Conservation (phyloP, 2,113 vertebrate genomes). For the Coreoperca whiteheadi region DNA sequence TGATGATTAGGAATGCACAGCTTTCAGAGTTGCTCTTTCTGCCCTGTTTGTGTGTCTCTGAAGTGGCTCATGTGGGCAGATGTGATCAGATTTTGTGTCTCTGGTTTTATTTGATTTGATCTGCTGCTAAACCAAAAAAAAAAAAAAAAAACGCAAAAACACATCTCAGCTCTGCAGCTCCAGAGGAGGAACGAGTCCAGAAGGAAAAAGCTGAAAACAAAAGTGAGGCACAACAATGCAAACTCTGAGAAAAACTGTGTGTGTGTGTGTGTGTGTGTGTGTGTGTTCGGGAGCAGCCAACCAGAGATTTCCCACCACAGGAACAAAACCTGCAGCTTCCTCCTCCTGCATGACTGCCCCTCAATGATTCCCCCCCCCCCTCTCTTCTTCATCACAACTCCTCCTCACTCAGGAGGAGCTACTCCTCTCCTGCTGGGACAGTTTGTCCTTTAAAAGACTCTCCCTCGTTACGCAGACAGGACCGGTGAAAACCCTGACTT, state of each 20-base stretch:
- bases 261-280: conserved; percentile 33
- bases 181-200: background rate
- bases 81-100: background rate
- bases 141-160: background rate
- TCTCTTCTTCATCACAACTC: conserved; percentile 36
- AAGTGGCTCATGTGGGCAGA: background rate
- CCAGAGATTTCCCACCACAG: conserved; percentile 79
- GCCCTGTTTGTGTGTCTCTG: background rate
- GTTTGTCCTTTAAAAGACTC: conserved; percentile 53
- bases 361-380: conserved; percentile 67
- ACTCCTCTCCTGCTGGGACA: conserved; percentile 65
- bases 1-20: background rate
- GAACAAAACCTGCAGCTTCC: conserved; percentile 79
- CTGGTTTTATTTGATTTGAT: conserved; percentile 4
- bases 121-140: conserved; percentile 19
- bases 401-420: conserved; percentile 48
- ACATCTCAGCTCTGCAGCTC: conserved; percentile 1
- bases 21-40: background rate
- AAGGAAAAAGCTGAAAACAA: conserved; percentile 49
- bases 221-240: conserved; percentile 62
- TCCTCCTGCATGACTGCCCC: conserved; percentile 80
- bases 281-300: conserved; percentile 71
- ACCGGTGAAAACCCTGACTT: conserved; percentile 32
- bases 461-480: conserved; percentile 10
- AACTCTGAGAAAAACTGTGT: conserved; percentile 23